phyloP scores from a whole-genome alignment of 1,140 invertebrate species.

The Dryas iulia region DNA sequence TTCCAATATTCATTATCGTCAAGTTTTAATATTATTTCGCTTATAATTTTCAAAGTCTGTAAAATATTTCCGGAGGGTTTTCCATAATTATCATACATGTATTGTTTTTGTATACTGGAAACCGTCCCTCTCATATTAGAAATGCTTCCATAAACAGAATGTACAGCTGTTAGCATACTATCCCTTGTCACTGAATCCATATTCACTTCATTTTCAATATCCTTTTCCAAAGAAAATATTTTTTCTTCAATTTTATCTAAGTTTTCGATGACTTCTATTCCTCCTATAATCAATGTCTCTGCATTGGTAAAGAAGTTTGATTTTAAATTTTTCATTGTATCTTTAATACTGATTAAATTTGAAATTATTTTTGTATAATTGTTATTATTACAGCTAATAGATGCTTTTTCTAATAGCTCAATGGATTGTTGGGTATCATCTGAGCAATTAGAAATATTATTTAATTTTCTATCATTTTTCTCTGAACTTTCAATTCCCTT shows the following conservation, averaged over 20 bases:
- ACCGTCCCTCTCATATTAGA: slow-evolving; percentile 72
- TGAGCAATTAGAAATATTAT: slow-evolving; percentile 51
- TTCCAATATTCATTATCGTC: slow-evolving; percentile 46
- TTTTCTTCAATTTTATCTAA: slow-evolving; percentile 62
- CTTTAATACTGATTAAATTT: slow-evolving; percentile 49
- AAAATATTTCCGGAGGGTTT: slow-evolving; percentile 56
- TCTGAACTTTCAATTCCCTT: slow-evolving; percentile 40
- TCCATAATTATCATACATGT: slow-evolving; percentile 69
- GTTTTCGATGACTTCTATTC: slow-evolving; percentile 53
- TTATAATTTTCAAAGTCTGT: slow-evolving; percentile 54
- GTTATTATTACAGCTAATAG: slow-evolving; percentile 30
- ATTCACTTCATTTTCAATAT: slow-evolving; percentile 37
- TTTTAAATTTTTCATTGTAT: slow-evolving; percentile 50
- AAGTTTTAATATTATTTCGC: slow-evolving; percentile 31
- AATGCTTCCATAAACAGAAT: slow-evolving; percentile 64
- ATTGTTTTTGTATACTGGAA: slow-evolving; percentile 64
- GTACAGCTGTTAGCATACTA: slow-evolving; percentile 54
- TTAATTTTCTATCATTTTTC: slow-evolving; percentile 18
- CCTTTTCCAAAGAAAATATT: slow-evolving; percentile 62
- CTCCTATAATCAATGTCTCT: slow-evolving; percentile 58
- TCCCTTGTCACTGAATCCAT: slow-evolving; percentile 43
- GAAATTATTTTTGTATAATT: slow-evolving; percentile 43
- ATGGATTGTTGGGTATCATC: slow-evolving; percentile 53
- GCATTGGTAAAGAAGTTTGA: slow-evolving; percentile 43
- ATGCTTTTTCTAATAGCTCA: slow-evolving; percentile 52